A percentile compares a stretch with the other conserved stretches of the same genome.
phyloP scores from a whole-genome alignment of 2,888 invertebrate species.

The Dynastes maya region DNA sequence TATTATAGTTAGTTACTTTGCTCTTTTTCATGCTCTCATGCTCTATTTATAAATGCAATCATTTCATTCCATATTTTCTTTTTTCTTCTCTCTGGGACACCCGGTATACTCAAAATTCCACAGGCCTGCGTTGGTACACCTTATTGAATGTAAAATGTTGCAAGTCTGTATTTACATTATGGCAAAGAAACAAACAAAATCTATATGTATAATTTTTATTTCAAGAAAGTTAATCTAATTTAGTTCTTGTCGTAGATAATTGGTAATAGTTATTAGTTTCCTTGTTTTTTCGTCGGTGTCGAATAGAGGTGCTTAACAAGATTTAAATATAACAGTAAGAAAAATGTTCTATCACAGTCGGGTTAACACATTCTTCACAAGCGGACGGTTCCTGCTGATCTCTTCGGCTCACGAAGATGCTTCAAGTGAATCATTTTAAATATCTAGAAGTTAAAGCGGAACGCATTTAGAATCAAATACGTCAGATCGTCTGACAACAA shows the following conservation, averaged over 20 bases:
- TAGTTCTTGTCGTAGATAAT: not conserved
- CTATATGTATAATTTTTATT: constrained; percentile 1
- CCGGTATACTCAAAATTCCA: no score
- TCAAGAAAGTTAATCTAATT: constrained; percentile 5
- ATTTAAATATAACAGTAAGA: constrained; percentile 47
- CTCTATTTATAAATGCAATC: no score
- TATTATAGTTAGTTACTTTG: no score
- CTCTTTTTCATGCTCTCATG: no score
- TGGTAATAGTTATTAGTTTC: not conserved
- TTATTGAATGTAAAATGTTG: no score
- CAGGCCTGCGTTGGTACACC: no score
- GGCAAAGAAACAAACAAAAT: not conserved
- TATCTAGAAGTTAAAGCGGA: constrained; percentile 38
- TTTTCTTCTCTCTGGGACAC: no score
- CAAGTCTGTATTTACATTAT: no score
- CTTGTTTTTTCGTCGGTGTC: not conserved
- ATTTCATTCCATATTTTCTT: no score
- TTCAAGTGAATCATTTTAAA: constrained; percentile 35
- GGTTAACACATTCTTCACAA: not conserved
- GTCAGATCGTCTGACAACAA: not conserved
- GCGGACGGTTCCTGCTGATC: not conserved
- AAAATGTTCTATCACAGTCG: constrained; percentile 50
- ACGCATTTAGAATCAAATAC: not conserved
- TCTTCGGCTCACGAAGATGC: not conserved
- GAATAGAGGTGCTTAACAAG: constrained; percentile 22